These are phyloP conservation scores for Goniozus legneri DNA, from an alignment of 1,140 invertebrate genomes.

Conservation along the genomic window DNA sequence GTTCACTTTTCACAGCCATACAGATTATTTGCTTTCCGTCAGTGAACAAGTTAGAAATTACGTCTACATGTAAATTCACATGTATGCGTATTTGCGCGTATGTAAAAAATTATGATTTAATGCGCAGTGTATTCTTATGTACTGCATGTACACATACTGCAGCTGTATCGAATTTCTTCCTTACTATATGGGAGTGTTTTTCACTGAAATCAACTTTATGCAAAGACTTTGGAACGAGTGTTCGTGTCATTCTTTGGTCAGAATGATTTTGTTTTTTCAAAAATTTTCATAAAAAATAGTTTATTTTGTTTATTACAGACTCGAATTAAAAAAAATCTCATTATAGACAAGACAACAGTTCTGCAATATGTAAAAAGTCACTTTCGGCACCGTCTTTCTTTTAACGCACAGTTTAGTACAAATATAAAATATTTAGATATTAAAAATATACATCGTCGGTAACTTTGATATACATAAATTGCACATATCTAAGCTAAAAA, in stretches of 20 bases:
- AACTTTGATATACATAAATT: slow-evolving; percentile 49
- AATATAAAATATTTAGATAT: slow-evolving; percentile 37
- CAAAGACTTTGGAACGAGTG: no score
- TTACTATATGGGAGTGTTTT: no score
- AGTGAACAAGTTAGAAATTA: slow-evolving; percentile 46
- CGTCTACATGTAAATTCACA: slow-evolving; percentile 30
- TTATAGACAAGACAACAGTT: slow-evolving; percentile 15
- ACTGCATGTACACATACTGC: neutral
- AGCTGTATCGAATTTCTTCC: neutral
- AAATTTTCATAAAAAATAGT: slow-evolving; percentile 33
- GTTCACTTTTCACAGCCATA: slow-evolving; percentile 57
- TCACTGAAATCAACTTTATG: no score
- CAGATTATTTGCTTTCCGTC: slow-evolving; percentile 53
- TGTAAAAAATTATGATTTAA: neutral
- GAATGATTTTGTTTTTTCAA: slow-evolving; percentile 29
- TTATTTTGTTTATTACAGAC: slow-evolving; percentile 18
- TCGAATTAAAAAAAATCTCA: slow-evolving; percentile 30
- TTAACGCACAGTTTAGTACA: slow-evolving; percentile 22
- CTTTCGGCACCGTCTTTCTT: slow-evolving; percentile 8
- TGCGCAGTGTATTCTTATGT: neutral
- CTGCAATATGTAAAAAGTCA: slow-evolving; percentile 20
- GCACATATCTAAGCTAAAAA: slow-evolving; percentile 38
- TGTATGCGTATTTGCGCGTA: slow-evolving; percentile 6
- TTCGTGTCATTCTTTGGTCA: slow-evolving; percentile 35
- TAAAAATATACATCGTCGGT: slow-evolving; percentile 50